Evolutionary conservation across 2,113 vertebrate genomes (phyloP).

Genomic region (Oreocharis arfaki): DNA sequence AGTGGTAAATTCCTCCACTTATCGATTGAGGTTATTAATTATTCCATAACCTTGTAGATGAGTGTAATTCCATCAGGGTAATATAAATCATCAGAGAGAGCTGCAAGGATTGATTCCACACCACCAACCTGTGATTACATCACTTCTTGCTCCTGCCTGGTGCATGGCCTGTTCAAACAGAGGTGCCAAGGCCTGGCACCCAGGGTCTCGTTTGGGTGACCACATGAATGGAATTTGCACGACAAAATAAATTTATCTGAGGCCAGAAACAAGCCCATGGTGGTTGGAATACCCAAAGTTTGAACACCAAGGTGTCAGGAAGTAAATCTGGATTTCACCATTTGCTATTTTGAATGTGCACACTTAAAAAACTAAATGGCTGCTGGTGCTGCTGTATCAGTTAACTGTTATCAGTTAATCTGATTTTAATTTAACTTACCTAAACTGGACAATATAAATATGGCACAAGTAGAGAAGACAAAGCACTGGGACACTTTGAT

Average conservation of each 20-base stretch:
- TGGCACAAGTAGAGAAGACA: background rate
- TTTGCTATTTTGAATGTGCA: accelerated
- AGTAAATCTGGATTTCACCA: background rate
- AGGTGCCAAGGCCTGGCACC: background rate
- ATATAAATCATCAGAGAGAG: background rate
- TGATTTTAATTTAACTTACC: background rate
- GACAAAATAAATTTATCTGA: background rate
- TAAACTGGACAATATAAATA: background rate
- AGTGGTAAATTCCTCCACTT: background rate
- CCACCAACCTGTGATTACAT: background rate
- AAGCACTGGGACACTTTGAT: too few species aligned
- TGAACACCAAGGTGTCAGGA: background rate
- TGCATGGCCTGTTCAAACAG: background rate
- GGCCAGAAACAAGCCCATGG: background rate
- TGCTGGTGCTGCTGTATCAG: background rate
- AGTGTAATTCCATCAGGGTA: background rate
- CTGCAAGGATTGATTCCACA: background rate
- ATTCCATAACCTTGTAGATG: background rate
- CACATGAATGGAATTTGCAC: background rate
- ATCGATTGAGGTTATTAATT: background rate
- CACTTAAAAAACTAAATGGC: background rate
- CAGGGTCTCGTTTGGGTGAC: background rate
- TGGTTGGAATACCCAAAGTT: too few species aligned
- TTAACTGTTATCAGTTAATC: background rate
- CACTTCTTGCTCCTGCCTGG: background rate